Evolutionary conservation across 2,113 vertebrate species (phyloP).

Genomic region (Brachyhypopomus occidentalis): DNA sequence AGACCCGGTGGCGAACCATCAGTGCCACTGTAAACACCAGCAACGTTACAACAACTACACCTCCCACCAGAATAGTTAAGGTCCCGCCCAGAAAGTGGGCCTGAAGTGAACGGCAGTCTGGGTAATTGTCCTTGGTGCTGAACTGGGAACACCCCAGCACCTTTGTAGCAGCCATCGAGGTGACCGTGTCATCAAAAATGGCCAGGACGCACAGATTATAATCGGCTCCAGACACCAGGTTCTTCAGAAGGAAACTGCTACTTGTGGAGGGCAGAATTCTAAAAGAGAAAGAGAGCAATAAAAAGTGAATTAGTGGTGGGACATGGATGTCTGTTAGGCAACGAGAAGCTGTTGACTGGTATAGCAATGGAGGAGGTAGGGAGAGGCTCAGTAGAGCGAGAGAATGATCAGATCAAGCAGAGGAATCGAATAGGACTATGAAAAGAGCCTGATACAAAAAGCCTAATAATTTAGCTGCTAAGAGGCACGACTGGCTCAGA

Average conservation of each 20-base stretch:
- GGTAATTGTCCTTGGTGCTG: conserved; percentile 74
- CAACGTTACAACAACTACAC: conserved; percentile 78
- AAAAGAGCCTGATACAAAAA: conserved; percentile 28
- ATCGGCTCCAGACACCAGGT: conserved; percentile 75
- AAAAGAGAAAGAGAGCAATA: conserved; percentile 10
- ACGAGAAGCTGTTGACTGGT: conserved; percentile 13
- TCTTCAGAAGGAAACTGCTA: conserved; percentile 75
- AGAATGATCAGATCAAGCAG: conserved; percentile 30
- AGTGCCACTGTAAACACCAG: conserved; percentile 82
- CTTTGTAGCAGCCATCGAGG: conserved; percentile 77
- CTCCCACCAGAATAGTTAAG: conserved; percentile 78
- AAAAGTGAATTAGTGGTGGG: conserved; percentile 19
- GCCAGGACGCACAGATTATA: conserved; percentile 81
- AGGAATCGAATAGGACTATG: conserved; percentile 29
- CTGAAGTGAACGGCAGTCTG: conserved; percentile 77
- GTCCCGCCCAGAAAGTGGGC: conserved; percentile 82
- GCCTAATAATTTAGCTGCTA: conserved; percentile 40
- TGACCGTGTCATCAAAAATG: conserved; percentile 74
- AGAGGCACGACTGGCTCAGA: conserved; percentile 11
- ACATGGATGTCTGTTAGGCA: background rate
- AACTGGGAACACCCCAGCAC: conserved; percentile 80
- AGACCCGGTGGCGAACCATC: conserved; percentile 79
- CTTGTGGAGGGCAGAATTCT: conserved; percentile 79
- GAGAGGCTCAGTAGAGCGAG: background rate
- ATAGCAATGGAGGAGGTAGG: conserved; percentile 7